These are phyloP conservation scores for Silurus glanis DNA, from an alignment of 2,113 vertebrate genomes.

Conservation along the genomic window DNA sequence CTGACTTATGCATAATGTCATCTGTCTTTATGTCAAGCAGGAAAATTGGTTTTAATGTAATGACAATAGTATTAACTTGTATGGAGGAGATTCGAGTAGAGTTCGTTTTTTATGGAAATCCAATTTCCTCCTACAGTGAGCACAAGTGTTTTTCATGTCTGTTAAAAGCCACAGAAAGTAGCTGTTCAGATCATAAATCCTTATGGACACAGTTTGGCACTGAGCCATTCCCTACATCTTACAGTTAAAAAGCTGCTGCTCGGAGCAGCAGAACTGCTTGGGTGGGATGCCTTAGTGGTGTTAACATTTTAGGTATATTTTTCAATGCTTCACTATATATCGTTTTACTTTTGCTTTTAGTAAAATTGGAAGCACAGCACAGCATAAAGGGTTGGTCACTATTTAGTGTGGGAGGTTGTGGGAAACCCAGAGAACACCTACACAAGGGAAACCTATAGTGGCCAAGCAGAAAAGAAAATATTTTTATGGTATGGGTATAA, in stretches of 20 bases:
- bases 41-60: background rate
- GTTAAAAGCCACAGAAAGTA: background rate
- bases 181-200: background rate
- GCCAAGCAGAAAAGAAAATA: too few species aligned
- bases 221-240: background rate
- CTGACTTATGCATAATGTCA: background rate
- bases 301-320: background rate
- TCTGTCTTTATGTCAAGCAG: conserved; percentile 7
- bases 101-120: conserved; percentile 3
- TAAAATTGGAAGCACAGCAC: background rate
- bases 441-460: background rate
- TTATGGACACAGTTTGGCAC: background rate
- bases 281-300: background rate
- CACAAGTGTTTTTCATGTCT: conserved; percentile 10
- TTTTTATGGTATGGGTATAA: too few species aligned
- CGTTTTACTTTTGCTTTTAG: background rate
- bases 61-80: conserved; percentile 5
- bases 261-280: background rate
- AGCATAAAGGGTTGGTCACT: background rate
- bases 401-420: background rate
- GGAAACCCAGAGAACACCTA: background rate
- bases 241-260: background rate
- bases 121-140: conserved; percentile 6
- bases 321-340: background rate
- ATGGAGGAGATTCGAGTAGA: background rate